Evolutionary conservation across 2,888 invertebrate species (phyloP).

Genomic region (Cordilura impudica): DNA sequence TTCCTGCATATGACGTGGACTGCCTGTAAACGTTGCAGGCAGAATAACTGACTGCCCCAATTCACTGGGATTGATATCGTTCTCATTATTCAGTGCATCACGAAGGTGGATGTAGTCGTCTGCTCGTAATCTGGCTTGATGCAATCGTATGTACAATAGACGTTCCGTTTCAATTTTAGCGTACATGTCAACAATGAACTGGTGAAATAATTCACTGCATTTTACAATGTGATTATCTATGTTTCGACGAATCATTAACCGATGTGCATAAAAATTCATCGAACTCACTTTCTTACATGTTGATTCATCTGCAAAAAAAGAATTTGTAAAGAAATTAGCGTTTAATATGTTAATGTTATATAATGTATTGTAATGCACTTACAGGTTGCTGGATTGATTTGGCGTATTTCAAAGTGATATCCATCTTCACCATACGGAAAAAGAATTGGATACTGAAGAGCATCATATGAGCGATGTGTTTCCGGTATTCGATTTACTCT

Average conservation of each 20-base stretch:
- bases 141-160: conserved; percentile 27
- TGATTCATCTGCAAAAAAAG: too few relatives aligned
- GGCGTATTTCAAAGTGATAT: too few relatives aligned
- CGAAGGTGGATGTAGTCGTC: conserved; percentile 49
- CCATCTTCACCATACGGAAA: too few relatives aligned
- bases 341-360: too few relatives aligned
- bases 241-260: conserved; percentile 38
- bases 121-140: conserved; percentile 46
- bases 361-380: too few relatives aligned
- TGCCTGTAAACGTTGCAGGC: conserved; percentile 14
- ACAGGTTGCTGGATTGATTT: too few relatives aligned
- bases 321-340: too few relatives aligned
- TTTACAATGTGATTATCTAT: conserved; percentile 37
- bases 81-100: conserved; percentile 25
- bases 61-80: background rate
- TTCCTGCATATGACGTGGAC: conserved; percentile 75
- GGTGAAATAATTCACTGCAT: conserved; percentile 47
- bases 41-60: background rate
- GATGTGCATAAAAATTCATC: conserved; percentile 48
- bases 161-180: conserved; percentile 34
- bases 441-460: too few relatives aligned
- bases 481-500: too few relatives aligned
- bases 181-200: conserved; percentile 50
- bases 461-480: too few relatives aligned
- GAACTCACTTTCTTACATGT: conserved; percentile 46